Percentiles rank a stretch among this genome's conserved stretches.
Conservation (phyloP, 2,113 vertebrate species). For the Holacanthus passer region DNA sequence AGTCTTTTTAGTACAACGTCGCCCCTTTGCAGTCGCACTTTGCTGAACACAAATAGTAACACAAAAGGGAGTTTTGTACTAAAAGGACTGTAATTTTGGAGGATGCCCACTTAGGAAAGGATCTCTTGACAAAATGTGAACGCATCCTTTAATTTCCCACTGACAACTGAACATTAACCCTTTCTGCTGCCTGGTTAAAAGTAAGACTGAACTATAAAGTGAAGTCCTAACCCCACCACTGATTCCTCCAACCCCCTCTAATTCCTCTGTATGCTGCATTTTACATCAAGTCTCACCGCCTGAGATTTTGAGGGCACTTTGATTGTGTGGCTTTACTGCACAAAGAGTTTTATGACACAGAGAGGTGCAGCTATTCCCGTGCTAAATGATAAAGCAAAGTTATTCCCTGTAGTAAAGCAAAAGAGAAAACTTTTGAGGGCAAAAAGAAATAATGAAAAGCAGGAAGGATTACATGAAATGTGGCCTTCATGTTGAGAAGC, state of each 20-base stretch:
- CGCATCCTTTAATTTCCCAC: not conserved
- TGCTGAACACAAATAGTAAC: not conserved
- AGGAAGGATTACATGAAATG: not conserved
- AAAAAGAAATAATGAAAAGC: not conserved
- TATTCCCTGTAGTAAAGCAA: slow-evolving; percentile 27
- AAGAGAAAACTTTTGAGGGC: not conserved
- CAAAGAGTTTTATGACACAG: slow-evolving; percentile 15
- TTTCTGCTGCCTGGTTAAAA: not conserved
- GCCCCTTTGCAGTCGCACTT: not conserved
- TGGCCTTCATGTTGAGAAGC: slow-evolving; percentile 31
- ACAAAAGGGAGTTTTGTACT: not conserved
- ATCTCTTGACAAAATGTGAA: not conserved
- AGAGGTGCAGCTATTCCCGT: slow-evolving; percentile 20
- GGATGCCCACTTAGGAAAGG: not conserved
- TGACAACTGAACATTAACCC: not conserved
- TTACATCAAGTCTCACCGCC: not conserved
- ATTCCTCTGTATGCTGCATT: not conserved
- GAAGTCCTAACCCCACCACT: too few species aligned
- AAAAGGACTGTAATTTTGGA: not conserved
- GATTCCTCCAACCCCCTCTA: not conserved
- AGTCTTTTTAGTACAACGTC: not conserved
- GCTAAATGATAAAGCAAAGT: slow-evolving; percentile 35
- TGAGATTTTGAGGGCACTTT: not conserved
- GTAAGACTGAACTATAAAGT: not conserved
- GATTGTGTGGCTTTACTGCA: slow-evolving; percentile 9